Percentiles rank a stretch among this genome's conserved stretches.
Conservation (phyloP, 2,888 invertebrate genomes). For the Platerodrilus igneus region DNA sequence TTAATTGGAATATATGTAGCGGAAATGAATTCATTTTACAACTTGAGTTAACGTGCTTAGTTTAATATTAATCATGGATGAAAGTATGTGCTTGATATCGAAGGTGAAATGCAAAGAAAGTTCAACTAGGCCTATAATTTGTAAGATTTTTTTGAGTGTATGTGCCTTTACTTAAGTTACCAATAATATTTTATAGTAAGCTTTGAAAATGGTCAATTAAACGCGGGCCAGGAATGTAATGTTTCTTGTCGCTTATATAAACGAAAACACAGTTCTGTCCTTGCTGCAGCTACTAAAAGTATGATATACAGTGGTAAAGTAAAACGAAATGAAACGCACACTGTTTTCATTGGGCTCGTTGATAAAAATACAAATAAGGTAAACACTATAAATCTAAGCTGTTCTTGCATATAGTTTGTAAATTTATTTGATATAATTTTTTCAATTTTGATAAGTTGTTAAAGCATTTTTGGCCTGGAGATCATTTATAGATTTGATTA, state of each 20-base stretch:
- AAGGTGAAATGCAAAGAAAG: conserved; percentile 6
- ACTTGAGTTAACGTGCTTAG: too few relatives aligned
- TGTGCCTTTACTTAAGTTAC: background rate
- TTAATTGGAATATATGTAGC: too few relatives aligned
- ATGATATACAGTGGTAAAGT: conserved; percentile 35
- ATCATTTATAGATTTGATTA: too few relatives aligned
- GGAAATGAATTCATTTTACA: too few relatives aligned
- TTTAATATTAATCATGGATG: conserved; percentile 1
- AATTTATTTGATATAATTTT: too few relatives aligned
- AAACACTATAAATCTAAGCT: conserved; percentile 2
- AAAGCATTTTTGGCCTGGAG: too few relatives aligned
- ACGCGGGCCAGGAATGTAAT: conserved; percentile 28
- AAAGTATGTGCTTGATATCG: conserved; percentile 5
- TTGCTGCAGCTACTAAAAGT: conserved; percentile 33
- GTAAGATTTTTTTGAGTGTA: conserved; percentile 7
- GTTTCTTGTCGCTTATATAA: conserved; percentile 31
- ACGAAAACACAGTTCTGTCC: conserved; percentile 23
- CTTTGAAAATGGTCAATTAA: conserved; percentile 37
- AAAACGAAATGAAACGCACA: conserved; percentile 30
- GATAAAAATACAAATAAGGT: conserved; percentile 38
- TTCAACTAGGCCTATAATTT: conserved; percentile 5
- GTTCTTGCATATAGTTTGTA: too few relatives aligned
- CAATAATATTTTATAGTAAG: conserved; percentile 30
- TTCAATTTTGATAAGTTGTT: too few relatives aligned
- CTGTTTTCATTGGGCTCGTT: conserved; percentile 36